Evolutionary conservation across 92 coral and sea anemone species (phyloP).

Genomic region (Diadumene lineata): DNA sequence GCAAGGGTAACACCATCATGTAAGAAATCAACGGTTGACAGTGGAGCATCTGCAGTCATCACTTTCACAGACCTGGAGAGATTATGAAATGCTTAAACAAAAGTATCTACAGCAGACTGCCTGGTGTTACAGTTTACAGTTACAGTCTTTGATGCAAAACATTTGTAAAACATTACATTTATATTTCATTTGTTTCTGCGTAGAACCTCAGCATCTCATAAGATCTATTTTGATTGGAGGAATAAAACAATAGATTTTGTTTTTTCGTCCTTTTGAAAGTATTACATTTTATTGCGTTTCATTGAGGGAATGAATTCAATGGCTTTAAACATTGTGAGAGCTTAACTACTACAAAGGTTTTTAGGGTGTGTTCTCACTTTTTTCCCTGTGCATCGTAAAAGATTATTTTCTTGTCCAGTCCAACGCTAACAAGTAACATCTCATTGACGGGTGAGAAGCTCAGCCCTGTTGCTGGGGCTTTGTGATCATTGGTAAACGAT

Average conservation of each 20-base stretch:
- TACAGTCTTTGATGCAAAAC: no score
- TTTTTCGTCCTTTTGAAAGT: no score
- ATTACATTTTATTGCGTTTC: no score
- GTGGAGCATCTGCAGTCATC: constrained; percentile 87
- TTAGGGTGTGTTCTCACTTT: constrained; percentile 66
- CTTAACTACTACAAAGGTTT: no score
- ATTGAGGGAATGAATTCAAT: no score
- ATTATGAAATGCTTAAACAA: not conserved
- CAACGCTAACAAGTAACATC: constrained; percentile 89
- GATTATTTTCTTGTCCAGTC: constrained; percentile 88
- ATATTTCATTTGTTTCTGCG: no score
- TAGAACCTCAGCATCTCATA: no score
- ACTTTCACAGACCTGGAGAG: constrained; percentile 74
- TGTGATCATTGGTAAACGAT: constrained; percentile 89
- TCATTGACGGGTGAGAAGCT: constrained; percentile 97
- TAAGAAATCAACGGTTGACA: constrained; percentile 86
- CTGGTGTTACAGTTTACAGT: no score
- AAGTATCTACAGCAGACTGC: not conserved
- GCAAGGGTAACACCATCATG: constrained; percentile 96
- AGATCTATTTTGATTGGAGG: no score
- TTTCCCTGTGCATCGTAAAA: constrained; percentile 94
- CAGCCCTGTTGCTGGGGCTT: constrained; percentile 89
- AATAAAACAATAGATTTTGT: no score
- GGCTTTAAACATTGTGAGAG: no score
- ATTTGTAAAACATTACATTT: no score